These are phyloP conservation scores for Addax nasomaculatus DNA, from an alignment of 2,113 vertebrate genomes.

Conservation along the genomic window DNA sequence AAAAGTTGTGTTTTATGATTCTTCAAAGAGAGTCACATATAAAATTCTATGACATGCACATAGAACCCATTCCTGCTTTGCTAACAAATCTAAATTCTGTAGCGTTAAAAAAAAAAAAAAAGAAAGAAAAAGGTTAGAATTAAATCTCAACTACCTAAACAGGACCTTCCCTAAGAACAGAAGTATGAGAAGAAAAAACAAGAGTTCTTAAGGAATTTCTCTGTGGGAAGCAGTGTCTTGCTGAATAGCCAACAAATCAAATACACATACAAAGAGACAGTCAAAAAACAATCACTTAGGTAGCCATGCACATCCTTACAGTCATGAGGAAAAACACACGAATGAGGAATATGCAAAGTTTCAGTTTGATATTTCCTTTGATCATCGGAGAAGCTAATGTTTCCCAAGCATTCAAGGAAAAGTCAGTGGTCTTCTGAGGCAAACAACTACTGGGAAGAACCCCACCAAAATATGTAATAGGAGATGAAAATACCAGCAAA, in stretches of 20 bases:
- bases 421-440: slow-evolving; percentile 32
- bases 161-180: background rate
- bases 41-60: background rate
- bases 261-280: background rate
- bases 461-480: slow-evolving; percentile 43
- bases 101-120: background rate
- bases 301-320: slow-evolving; percentile 43
- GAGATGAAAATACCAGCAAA: slow-evolving; percentile 49
- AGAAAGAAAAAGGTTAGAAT: background rate
- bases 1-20: background rate
- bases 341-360: slow-evolving; percentile 49
- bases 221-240: slow-evolving; percentile 16
- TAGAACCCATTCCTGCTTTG: background rate
- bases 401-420: slow-evolving; percentile 51
- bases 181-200: background rate
- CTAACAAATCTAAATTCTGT: background rate
- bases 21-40: background rate
- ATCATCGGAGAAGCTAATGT: slow-evolving; percentile 27
- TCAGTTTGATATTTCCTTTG: slow-evolving; percentile 31
- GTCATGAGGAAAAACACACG: slow-evolving; percentile 17
- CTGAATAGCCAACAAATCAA: slow-evolving; percentile 22
- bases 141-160: background rate
- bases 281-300: slow-evolving; percentile 55
- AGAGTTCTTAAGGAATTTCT: background rate
- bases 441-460: background rate